These are phyloP conservation scores for Leptobrachium ailaonicum DNA, from an alignment of 2,113 vertebrate species.

Conservation along the genomic window DNA sequence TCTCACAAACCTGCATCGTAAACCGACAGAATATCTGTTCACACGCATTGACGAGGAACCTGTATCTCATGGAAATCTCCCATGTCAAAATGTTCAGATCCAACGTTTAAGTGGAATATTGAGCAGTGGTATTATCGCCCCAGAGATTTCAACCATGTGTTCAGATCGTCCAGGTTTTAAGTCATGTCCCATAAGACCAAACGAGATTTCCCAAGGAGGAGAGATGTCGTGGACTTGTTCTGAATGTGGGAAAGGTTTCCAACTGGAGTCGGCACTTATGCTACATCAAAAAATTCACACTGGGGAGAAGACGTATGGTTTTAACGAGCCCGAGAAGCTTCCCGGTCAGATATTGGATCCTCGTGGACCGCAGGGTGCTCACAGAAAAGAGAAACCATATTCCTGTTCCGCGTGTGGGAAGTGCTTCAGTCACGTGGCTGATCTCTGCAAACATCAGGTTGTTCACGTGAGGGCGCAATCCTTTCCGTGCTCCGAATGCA, in stretches of 20 bases:
- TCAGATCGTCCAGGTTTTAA: too few relatives aligned
- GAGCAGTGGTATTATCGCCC: too few relatives aligned
- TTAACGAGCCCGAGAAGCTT: too few relatives aligned
- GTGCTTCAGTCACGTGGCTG: not conserved
- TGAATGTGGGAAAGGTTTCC: constrained; percentile 48
- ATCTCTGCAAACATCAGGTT: not conserved
- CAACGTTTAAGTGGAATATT: too few relatives aligned
- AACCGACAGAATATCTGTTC: too few relatives aligned
- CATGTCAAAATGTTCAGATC: too few relatives aligned
- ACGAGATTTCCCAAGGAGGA: not conserved
- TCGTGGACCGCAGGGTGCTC: too few relatives aligned
- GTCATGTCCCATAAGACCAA: not conserved
- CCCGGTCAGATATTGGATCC: too few relatives aligned
- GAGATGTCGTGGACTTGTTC: constrained; percentile 9
- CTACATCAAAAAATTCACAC: constrained; percentile 35
- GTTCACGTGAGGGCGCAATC: not conserved
- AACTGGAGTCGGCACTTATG: constrained; percentile 32
- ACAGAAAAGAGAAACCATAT: not conserved
- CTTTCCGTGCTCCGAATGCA: not conserved
- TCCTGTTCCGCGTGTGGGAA: not conserved
- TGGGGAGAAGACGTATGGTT: not conserved
- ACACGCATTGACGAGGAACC: too few relatives aligned
- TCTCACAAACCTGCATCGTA: too few relatives aligned
- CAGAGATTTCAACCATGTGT: too few relatives aligned
- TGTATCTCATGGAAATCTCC: too few relatives aligned